A percentile compares a stretch with the other conserved stretches of the same genome.
phyloP scores from a whole-genome alignment of 2,113 vertebrate genomes.

The Leiothrix lutea region DNA sequence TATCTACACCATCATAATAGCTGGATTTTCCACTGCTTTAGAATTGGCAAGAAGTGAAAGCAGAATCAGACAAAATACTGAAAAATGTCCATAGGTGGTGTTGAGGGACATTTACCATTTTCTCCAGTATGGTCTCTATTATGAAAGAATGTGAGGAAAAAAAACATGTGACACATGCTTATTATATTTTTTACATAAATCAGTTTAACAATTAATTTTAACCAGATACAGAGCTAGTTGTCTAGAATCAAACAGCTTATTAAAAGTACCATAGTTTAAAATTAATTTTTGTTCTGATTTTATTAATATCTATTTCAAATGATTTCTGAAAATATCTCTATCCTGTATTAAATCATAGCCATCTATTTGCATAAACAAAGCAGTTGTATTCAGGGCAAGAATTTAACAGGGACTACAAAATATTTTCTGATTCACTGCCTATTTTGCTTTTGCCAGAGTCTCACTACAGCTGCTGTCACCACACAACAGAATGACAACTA shows the following conservation, averaged over 20 bases:
- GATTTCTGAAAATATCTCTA: background rate
- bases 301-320: background rate
- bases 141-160: background rate
- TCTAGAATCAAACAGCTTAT: background rate
- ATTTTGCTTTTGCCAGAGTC: background rate
- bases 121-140: background rate
- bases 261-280: background rate
- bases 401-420: background rate
- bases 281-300: background rate
- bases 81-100: fast-evolving
- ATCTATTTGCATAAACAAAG: background rate
- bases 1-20: fast-evolving
- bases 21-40: background rate
- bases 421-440: background rate
- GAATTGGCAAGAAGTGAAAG: background rate
- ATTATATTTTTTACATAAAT: background rate
- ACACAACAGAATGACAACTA: background rate
- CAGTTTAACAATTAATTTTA: background rate
- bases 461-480: background rate
- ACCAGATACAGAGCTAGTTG: background rate
- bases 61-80: background rate
- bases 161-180: background rate
- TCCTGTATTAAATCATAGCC: background rate
- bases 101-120: background rate
- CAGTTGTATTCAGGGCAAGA: background rate